A percentile compares a stretch with the other conserved stretches of the same genome.
These are phyloP conservation scores for Gortyna flavago DNA, from an alignment of 2,888 invertebrate genomes.

Conservation along the genomic window DNA sequence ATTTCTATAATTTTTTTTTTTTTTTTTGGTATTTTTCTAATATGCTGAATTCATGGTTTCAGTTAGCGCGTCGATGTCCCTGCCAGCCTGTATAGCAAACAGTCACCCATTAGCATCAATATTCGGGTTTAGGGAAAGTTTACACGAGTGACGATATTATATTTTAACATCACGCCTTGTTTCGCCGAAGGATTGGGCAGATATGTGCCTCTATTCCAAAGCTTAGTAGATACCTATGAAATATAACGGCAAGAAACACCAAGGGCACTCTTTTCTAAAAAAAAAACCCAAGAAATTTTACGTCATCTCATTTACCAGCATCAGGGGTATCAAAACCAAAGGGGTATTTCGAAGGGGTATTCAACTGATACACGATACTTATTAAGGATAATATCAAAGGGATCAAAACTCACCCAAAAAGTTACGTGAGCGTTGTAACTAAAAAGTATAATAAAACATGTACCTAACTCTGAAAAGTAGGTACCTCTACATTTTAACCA, in stretches of 20 bases:
- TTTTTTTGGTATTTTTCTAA: too few species aligned
- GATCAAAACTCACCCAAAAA: not conserved
- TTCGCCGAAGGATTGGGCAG: not conserved
- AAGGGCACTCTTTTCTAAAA: not conserved
- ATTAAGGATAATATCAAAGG: slow-evolving; percentile 2
- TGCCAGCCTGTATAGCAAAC: not conserved
- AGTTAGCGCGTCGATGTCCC: not conserved
- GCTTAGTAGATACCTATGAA: not conserved
- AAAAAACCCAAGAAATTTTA: not conserved
- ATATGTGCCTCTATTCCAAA: not conserved
- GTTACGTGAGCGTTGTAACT: not conserved
- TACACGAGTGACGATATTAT: not conserved
- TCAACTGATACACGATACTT: not conserved
- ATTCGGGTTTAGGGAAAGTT: not conserved
- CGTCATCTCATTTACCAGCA: not conserved
- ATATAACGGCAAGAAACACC: not conserved
- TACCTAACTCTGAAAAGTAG: not conserved
- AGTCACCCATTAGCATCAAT: slow-evolving; percentile 13
- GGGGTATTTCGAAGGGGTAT: not conserved
- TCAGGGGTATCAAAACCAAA: not conserved
- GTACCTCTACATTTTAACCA: not conserved
- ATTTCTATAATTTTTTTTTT: too few species aligned
- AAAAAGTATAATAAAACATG: not conserved
- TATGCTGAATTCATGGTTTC: not conserved
- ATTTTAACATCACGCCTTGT: not conserved